Base-by-base conservation (phyloP, 1,140 invertebrate genomes). In the Zaprionus taronus region DNA sequence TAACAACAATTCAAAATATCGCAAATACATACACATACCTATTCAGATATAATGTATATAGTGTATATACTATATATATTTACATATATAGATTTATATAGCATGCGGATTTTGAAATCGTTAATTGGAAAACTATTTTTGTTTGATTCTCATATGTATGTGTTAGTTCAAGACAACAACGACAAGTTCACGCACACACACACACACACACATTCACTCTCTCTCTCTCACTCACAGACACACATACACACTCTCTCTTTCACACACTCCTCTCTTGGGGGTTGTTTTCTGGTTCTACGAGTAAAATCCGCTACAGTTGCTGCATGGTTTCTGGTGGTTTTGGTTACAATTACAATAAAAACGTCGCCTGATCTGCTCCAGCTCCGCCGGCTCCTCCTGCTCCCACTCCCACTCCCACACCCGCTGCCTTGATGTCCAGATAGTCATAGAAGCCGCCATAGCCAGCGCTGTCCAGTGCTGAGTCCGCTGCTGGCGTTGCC, bases 331-430 rank as follows among this genome's bases (percentile, higher is more conserved):
- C 79, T 91, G 86, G 87, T 91, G 86, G 87, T 91, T 85, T 80
- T 81, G 83, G 83, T 86, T 87, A 62, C 83, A 62, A 56, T 74
- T 91, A 91, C 77, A 91, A 69, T 91, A 91, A 77, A 87, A 91
- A 91, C 57, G 84, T 90, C 58, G 87, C 83, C 78, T 83, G 80
- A 67, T 67, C 75, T 72, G 84, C 57, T 56, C 51, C 47, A 22
- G 7, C 17, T 49, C 47, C 47, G 7, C 47, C 47, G 20, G 14
- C 49, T 53, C 81, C 83, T 67, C 82, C 81, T 53, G 69, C 74
- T 80, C 80, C 61, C 1, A 9, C 61, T 28, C 51, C 51, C 24
- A 22, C 15, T 28, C 51, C 51, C 24, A 22, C 15, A n/a, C 51
- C 51, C 51, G 22, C 51, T 47, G 81, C 78, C 69, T 91, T 91